phyloP scores from a whole-genome alignment of 30 jellyfish, hydroid and myxozoan genomes.

The Mastigias papua region DNA sequence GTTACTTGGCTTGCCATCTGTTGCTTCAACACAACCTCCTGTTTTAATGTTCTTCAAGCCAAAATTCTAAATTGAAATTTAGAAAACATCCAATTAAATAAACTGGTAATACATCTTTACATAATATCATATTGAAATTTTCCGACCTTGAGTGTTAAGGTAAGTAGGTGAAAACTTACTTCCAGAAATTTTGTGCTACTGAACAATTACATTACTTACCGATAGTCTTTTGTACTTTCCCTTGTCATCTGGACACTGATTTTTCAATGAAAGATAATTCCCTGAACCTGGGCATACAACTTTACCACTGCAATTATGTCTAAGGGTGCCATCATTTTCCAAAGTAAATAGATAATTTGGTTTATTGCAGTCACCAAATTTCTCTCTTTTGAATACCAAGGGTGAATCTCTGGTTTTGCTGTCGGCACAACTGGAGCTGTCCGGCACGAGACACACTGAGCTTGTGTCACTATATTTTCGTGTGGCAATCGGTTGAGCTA shows the following conservation, averaged over 20 bases:
- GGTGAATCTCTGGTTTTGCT: slow-evolving; percentile 72
- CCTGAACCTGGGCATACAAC: slow-evolving; percentile 80
- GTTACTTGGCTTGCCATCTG: slow-evolving; percentile 36
- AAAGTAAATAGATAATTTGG: slow-evolving; percentile 66
- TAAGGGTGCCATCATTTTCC: slow-evolving; percentile 80
- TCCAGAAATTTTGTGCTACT: too few species aligned
- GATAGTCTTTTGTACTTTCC: slow-evolving; percentile 56
- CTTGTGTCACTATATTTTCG: slow-evolving; percentile 50
- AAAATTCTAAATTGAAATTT: slow-evolving; percentile 14
- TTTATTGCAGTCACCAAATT: slow-evolving; percentile 71
- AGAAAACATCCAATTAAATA: background rate
- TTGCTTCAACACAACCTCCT: slow-evolving; percentile 39
- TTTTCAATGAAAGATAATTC: slow-evolving; percentile 19
- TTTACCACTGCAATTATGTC: slow-evolving; percentile 90
- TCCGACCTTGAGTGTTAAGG: too few species aligned
- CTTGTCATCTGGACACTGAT: slow-evolving; percentile 45
- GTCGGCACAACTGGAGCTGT: slow-evolving; percentile 58
- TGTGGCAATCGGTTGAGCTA: slow-evolving; percentile 79
- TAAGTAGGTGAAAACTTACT: too few species aligned
- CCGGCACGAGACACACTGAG: slow-evolving; percentile 76
- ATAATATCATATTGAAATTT: too few species aligned
- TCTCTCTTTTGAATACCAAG: slow-evolving; percentile 55
- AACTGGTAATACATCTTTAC: background rate
- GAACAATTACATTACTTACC: slow-evolving; percentile 36
- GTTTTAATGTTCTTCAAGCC: slow-evolving; percentile 38